Evolutionary conservation across 2,797 vertebrate genomes (phyloP).

Genomic region (Argentina silus): DNA sequence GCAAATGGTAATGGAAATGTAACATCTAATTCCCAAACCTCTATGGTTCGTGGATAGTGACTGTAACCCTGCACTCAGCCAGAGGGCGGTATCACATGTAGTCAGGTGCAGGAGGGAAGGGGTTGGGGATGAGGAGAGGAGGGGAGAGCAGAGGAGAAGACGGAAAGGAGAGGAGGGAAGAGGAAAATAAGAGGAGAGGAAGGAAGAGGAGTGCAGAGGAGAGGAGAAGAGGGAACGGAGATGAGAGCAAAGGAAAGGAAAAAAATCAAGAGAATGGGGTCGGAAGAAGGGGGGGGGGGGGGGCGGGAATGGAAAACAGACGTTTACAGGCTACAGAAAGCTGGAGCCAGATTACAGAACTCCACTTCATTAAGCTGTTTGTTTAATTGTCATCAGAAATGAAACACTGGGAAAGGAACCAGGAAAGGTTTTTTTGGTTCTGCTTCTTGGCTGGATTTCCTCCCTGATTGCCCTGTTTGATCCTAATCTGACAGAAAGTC

Average conservation of each 20-base stretch:
- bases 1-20: too few relatives aligned
- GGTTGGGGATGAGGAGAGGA: neutral
- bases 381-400: slow-evolving; percentile 71
- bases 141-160: neutral
- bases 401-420: slow-evolving; percentile 44
- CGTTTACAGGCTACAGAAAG: slow-evolving; percentile 35
- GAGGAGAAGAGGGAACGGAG: neutral
- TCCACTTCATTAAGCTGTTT: slow-evolving; percentile 49
- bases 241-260: slow-evolving; percentile 15
- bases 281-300: neutral
- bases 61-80: too few relatives aligned
- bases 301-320: slow-evolving; percentile 55
- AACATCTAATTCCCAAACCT: too few relatives aligned
- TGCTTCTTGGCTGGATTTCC: slow-evolving; percentile 49
- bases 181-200: neutral
- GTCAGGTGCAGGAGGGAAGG: neutral
- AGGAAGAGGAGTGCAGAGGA: neutral
- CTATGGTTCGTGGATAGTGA: too few relatives aligned
- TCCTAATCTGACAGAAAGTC: slow-evolving; percentile 65
- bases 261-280: slow-evolving; percentile 16
- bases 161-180: neutral
- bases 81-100: too few relatives aligned
- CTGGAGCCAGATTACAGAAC: slow-evolving; percentile 48
- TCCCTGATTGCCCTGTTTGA: slow-evolving; percentile 65
- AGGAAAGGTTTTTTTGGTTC: slow-evolving; percentile 19